phyloP scores from a whole-genome alignment of 2,113 vertebrate species.

The Nannospalax galili region DNA sequence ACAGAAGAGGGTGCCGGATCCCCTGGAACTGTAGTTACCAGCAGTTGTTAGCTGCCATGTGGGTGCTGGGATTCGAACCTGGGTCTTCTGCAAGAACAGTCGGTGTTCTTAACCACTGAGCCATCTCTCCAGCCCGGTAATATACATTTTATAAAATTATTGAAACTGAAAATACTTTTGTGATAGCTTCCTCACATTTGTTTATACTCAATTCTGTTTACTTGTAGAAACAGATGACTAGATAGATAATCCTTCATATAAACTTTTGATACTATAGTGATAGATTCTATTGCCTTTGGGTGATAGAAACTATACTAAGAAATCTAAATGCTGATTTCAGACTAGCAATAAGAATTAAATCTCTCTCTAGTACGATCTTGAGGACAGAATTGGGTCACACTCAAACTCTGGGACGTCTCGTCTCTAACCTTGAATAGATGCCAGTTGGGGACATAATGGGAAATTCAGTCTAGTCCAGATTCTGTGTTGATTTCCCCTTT shows the following conservation, averaged over 20 bases:
- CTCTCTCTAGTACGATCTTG: not conserved
- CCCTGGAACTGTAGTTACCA: no score
- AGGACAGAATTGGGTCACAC: not conserved
- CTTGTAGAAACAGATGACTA: not conserved
- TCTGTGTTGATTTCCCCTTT: not conserved
- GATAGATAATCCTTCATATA: not conserved
- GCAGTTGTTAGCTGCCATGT: no score
- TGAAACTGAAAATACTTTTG: not conserved
- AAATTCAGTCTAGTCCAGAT: accelerated
- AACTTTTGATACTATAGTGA: not conserved
- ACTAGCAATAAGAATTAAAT: not conserved
- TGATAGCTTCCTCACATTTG: not conserved
- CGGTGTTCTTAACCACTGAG: no score
- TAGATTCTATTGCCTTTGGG: not conserved
- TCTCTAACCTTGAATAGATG: not conserved
- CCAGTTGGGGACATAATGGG: not conserved
- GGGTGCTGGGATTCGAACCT: no score
- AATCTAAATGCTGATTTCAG: not conserved
- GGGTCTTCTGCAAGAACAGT: no score
- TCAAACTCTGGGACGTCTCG: not conserved
- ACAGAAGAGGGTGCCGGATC: no score
- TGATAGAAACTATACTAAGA: not conserved
- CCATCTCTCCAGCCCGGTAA: no score
- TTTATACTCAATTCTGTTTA: slow-evolving; percentile 35
- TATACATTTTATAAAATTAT: not conserved